Evolutionary conservation across 2,113 vertebrate genomes (phyloP), one percentile per base, ranked within the genome.

Genomic region (Larimichthys polyactis): DNA sequence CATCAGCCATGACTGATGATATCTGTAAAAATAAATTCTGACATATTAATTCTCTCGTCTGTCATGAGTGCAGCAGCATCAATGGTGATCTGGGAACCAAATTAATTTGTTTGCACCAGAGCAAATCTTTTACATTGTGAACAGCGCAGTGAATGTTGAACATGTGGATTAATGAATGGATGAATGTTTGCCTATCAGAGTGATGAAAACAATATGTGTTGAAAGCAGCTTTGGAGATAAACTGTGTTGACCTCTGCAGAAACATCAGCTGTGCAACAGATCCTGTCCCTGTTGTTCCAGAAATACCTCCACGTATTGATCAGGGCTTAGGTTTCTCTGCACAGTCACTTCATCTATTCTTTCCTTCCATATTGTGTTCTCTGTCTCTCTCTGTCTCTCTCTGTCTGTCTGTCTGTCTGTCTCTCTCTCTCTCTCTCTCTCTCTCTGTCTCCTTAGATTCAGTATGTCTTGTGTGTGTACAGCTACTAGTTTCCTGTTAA

Each of bases 281-380:
- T 88, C 79, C 57, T 57, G 57, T 78, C 79, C 81, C 79, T 78
- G 48, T 62, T 55, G 43, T 74, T 92, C 91, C 90, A 93, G 79
- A 91, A 94, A 94, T 93, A 93, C 59, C 79, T 58, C 43, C 65
- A 64, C 15, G 3, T 91, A 94, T 94, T 64, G 94, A 94, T 91
- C 84, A 86, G 67, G 87, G 76, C 71, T 93, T 68, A 29, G 78
- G 79, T 93, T 93, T 90, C 91, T 90, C 87, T 81, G 74, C 77
- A 79, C 65, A 69, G 54, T 79, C 80, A 66, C 73, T 78, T 44
- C 43, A 52, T 69, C 49, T 46, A 51, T 27, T 54, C 32, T 58
- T 73, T 83, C 46, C 71, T 54, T 58, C 16, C 16, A 7, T 52
- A 17, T 49, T 59, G 2, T 79, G 29, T 55, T 74, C 51, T 68